Percentiles rank a stretch among this genome's conserved stretches.
These are phyloP conservation scores for Gallinago jamesoni DNA, from an alignment of 2,113 vertebrate genomes.

Conservation along the genomic window DNA sequence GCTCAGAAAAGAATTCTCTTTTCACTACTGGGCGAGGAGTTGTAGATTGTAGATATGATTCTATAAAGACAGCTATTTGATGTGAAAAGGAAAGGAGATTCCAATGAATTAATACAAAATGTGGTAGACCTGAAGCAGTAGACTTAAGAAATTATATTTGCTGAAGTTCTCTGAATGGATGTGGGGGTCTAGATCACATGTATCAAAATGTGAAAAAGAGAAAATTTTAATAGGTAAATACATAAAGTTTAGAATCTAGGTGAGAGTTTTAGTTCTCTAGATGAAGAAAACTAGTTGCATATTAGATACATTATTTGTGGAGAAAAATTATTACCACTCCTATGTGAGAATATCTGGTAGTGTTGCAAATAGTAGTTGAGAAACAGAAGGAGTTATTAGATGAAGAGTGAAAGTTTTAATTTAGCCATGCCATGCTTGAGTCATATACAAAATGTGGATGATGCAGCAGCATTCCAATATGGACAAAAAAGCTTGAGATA, in stretches of 20 bases:
- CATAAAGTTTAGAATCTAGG: background rate
- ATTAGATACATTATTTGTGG: background rate
- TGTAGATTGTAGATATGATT: accelerated
- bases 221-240: background rate
- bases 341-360: background rate
- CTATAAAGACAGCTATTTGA: background rate
- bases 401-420: background rate
- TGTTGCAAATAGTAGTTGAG: background rate
- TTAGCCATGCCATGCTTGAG: too few species aligned
- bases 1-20: background rate
- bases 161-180: background rate
- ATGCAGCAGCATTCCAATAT: background rate
- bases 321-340: background rate
- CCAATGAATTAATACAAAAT: background rate
- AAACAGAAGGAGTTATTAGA: background rate
- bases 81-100: background rate
- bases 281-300: background rate
- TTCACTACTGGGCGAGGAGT: background rate
- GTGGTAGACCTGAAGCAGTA: background rate
- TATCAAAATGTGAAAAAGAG: background rate
- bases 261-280: background rate
- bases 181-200: background rate
- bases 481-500: background rate
- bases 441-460: background rate
- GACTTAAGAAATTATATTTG: background rate